Percentiles rank a stretch among this genome's conserved stretches.
These are phyloP conservation scores for Neodiprion pinetum DNA, from an alignment of 1,140 invertebrate species.

Conservation along the genomic window DNA sequence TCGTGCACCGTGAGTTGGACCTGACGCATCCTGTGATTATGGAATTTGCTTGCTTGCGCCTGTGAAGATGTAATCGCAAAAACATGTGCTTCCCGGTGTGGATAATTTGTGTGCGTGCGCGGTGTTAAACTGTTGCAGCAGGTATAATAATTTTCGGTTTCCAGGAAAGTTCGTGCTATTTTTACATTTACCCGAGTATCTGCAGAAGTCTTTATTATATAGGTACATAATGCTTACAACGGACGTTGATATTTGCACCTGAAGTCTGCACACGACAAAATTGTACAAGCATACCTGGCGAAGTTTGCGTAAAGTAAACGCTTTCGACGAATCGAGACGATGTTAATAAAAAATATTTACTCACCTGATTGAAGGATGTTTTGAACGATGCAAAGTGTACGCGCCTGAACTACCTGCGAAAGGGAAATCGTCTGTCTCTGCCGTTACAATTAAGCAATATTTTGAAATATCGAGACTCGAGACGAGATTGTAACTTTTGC, in stretches of 20 bases:
- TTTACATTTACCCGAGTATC: no score
- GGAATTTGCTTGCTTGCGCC: neutral
- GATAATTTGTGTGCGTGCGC: neutral
- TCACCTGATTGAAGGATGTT: neutral
- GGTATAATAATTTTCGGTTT: no score
- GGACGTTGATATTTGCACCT: no score
- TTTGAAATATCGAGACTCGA: neutral
- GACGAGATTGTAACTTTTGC: neutral
- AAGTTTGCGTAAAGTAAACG: no score
- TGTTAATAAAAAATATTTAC: neutral
- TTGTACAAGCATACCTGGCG: no score
- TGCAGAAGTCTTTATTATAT: no score
- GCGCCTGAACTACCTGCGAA: neutral
- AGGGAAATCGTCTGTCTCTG: no score
- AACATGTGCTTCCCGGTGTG: neutral
- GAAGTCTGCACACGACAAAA: no score
- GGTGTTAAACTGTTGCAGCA: no score
- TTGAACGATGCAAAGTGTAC: neutral
- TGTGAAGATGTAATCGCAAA: neutral
- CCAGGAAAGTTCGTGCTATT: no score
- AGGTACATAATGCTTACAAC: no score
- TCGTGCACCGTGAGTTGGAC: neutral
- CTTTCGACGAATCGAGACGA: neutral
- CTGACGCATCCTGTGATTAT: neutral
- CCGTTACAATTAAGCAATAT: neutral